Base-by-base conservation (phyloP, 37 sponge, comb jelly and placozoan species). In the Axinella damicornis region DNA sequence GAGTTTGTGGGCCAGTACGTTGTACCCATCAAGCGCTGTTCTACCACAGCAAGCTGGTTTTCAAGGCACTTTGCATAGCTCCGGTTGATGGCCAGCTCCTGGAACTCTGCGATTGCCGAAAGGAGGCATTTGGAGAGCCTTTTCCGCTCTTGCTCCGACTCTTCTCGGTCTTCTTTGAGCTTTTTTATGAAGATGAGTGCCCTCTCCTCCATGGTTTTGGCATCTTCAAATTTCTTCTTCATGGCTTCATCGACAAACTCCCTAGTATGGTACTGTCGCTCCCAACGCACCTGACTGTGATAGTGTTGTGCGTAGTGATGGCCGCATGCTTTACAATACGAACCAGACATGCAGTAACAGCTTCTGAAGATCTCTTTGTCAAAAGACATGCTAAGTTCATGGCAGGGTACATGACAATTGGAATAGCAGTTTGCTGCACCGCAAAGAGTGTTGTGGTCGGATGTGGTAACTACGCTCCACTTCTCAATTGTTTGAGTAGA, bases 401-500 rank as follows among this genome's bases (percentile, higher is more conserved):
- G 12, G 54, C 86, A 86, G 12, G 9, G 13, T 16, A 34, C 72
- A 70, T 86, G 86, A 73, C 86, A 86, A 35, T 86, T 86, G 27
- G 73, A 71, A 21, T 65, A 39, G 62, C 86, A 86, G 14, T 63
- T 33, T 31, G 15, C 28, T 39, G 64, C 41, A 56, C 71, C 79
- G 69, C 86, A 86, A 32, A 86, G 41, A 0, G 86, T 86, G 72
- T 86, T 86, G 73, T 86, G 72, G 0, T 53, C 14, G 0, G 67
- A 2, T 31, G 86, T 85, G 64, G 0, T 20, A 18, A 28, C 70
- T n/a, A 46, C 46, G 9, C 19, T 28, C 40, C 39, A 33, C 25
- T 22, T 76, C 9, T 12, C 46, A 12, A 9, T 76, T 17, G 55
- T 9, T 67, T 0, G 5, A 14, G 38, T 24, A 1, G 58, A 22